Percentiles rank a stretch among this genome's conserved stretches.
Conservation (phyloP, 2,113 vertebrate genomes). For the Oryctolagus cuniculus region DNA sequence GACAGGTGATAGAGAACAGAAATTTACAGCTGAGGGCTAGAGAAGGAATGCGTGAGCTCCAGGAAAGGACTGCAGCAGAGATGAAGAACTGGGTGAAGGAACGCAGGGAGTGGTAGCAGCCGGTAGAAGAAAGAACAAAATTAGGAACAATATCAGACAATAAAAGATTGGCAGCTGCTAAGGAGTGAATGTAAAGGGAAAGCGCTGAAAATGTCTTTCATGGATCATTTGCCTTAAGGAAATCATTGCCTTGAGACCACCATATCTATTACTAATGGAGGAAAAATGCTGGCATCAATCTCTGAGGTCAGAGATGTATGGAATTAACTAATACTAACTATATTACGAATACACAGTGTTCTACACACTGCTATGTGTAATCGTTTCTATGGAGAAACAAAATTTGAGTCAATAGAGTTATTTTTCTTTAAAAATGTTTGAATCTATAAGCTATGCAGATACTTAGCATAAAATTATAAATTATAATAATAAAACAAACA, state of each 20-base stretch:
- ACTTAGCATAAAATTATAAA: neutral
- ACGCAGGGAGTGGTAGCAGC: neutral
- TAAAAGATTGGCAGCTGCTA: neutral
- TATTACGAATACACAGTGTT: neutral
- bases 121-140: neutral
- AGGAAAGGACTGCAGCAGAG: neutral
- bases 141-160: neutral
- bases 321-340: neutral
- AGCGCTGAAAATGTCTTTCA: neutral
- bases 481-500: slow-evolving; percentile 1
- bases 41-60: neutral
- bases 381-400: neutral
- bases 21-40: neutral
- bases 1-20: neutral
- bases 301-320: neutral
- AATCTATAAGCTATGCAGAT: neutral
- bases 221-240: neutral
- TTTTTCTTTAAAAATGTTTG: slow-evolving; percentile 34
- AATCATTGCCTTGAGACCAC: neutral
- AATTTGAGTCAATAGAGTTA: slow-evolving; percentile 13
- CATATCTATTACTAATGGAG: slow-evolving; percentile 21
- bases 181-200: neutral
- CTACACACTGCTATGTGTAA: neutral
- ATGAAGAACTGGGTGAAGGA: neutral
- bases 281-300: slow-evolving; percentile 31